Percentiles rank a stretch among this genome's conserved stretches.
phyloP scores from a whole-genome alignment of 2,888 invertebrate genomes.

The Nudaria mundana region DNA sequence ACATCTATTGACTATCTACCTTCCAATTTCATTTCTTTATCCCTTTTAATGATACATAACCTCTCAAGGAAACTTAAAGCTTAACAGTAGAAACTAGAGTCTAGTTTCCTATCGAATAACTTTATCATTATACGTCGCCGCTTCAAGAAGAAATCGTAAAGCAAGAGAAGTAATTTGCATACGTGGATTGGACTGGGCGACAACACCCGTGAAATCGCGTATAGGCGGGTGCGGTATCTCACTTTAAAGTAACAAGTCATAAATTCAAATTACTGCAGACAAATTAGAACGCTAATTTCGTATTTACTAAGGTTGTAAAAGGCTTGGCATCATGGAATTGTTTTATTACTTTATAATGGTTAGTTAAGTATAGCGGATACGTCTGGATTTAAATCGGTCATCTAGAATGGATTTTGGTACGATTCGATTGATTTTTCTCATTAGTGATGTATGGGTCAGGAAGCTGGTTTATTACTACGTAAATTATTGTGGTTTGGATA shows the following conservation, averaged over 20 bases:
- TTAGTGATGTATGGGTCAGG: constrained; percentile 20
- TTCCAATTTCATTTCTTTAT: constrained; percentile 11
- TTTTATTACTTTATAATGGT: constrained; percentile 65
- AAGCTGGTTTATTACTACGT: constrained; percentile 24
- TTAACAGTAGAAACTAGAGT: constrained; percentile 28
- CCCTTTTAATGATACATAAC: constrained; percentile 15
- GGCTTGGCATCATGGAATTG: constrained; percentile 51
- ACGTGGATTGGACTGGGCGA: constrained; percentile 46
- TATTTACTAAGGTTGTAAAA: constrained; percentile 67
- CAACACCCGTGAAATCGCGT: constrained; percentile 74
- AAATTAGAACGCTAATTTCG: constrained; percentile 76
- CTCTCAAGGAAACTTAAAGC: constrained; percentile 24
- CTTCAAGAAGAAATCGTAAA: constrained; percentile 64
- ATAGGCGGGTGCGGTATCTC: constrained; percentile 41
- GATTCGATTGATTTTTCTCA: constrained; percentile 31
- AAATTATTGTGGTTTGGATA: constrained; percentile 24
- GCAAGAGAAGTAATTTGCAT: constrained; percentile 71
- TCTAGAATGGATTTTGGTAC: constrained; percentile 35
- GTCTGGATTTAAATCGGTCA: constrained; percentile 34
- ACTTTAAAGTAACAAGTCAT: constrained; percentile 53
- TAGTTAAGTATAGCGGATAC: constrained; percentile 62
- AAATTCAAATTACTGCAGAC: constrained; percentile 64
- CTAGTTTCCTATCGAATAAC: constrained; percentile 24
- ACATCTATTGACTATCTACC: constrained; percentile 19
- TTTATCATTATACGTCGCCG: constrained; percentile 40